Conservation (phyloP, 2,113 vertebrate species). For the Oreotrochilus melanogaster region DNA sequence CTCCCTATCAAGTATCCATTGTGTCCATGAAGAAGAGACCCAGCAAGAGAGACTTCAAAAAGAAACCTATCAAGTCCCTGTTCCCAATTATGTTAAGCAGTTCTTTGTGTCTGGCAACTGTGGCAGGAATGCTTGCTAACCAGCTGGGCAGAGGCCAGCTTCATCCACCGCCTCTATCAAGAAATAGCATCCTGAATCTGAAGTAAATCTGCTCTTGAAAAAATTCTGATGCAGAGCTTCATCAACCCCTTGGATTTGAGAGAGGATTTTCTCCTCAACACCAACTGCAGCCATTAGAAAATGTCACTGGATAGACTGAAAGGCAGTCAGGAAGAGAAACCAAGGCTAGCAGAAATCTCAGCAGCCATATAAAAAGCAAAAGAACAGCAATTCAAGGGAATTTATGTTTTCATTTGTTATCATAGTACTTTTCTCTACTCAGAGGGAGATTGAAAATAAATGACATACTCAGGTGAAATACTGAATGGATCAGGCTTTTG, state of each 20-base stretch:
- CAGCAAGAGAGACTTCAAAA: not conserved
- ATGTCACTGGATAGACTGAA: not conserved
- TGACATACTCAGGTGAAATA: constrained; percentile 41
- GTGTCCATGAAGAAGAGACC: not conserved
- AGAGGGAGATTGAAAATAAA: constrained; percentile 58
- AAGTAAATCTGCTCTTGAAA: not conserved
- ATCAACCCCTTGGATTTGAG: not conserved
- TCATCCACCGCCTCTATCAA: not conserved
- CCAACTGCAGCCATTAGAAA: not conserved
- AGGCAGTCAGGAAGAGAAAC: not conserved
- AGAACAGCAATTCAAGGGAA: constrained; percentile 44
- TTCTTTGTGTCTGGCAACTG: not conserved
- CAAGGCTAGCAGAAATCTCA: constrained; percentile 7
- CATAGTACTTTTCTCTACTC: constrained; percentile 12
- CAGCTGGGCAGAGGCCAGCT: not conserved
- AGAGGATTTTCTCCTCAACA: not conserved
- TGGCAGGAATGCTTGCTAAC: not conserved
- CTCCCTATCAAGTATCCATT: not conserved
- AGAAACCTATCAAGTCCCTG: not conserved
- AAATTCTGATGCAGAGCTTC: not conserved
- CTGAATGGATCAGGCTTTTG: constrained; percentile 49
- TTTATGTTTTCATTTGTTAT: constrained; percentile 72
- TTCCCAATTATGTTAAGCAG: not conserved
- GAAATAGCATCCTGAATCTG: not conserved
- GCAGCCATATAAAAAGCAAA: constrained; percentile 26